A percentile compares a stretch with the other conserved stretches of the same genome.
phyloP scores from a whole-genome alignment of 2,113 vertebrate genomes.

The Cervus canadensis region DNA sequence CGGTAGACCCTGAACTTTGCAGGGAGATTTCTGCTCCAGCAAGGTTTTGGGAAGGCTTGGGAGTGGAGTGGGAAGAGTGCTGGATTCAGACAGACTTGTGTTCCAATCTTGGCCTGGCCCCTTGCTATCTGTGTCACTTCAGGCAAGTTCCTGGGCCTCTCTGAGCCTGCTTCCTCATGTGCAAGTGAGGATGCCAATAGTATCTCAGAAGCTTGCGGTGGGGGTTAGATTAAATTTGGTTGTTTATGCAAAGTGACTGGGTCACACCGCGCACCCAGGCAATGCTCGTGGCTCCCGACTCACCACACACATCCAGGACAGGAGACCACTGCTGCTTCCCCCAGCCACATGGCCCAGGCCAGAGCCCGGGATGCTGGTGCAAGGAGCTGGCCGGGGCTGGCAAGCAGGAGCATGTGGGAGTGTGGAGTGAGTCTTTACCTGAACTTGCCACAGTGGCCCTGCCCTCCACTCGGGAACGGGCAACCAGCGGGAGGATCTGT shows the following conservation, averaged over 20 bases:
- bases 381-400: neutral
- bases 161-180: neutral
- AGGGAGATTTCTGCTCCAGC: neutral
- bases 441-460: constrained; percentile 15
- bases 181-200: neutral
- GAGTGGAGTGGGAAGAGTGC: neutral
- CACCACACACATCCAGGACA: neutral
- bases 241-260: neutral
- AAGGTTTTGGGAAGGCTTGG: neutral
- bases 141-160: neutral
- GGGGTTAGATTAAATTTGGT: neutral
- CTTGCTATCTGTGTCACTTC: neutral
- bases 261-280: neutral
- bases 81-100: neutral
- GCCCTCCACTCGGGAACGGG: neutral
- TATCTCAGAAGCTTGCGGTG: neutral
- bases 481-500: constrained; percentile 58
- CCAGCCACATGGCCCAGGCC: neutral
- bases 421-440: neutral
- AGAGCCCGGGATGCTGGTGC: neutral
- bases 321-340: neutral
- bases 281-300: neutral
- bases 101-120: neutral
- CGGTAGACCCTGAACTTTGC: neutral
- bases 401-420: neutral